Percentiles rank a stretch among this genome's conserved stretches.
These are phyloP conservation scores for Coleophora deauratella DNA, from an alignment of 2,888 invertebrate species.

Conservation along the genomic window DNA sequence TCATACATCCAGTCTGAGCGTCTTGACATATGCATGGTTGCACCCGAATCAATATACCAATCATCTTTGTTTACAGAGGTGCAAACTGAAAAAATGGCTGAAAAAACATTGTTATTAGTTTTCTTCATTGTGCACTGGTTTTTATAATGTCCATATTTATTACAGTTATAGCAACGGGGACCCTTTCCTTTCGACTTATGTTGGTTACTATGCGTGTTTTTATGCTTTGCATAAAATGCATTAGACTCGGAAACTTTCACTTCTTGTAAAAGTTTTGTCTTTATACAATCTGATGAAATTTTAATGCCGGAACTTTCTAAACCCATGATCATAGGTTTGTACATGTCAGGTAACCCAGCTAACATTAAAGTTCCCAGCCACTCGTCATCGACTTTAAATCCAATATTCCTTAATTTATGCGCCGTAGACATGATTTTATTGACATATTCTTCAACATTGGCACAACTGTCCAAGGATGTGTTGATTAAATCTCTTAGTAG, in stretches of 20 bases:
- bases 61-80: background rate
- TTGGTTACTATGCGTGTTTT: too few species aligned
- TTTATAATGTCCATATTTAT: too few species aligned
- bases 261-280: too few species aligned
- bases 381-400: too few species aligned
- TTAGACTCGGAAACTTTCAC: too few species aligned
- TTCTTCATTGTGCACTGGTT: too few species aligned
- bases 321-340: conserved; percentile 9
- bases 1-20: conserved; percentile 15
- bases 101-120: too few species aligned
- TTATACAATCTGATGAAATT: conserved; percentile 4
- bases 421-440: conserved; percentile 16
- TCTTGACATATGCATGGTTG: conserved; percentile 22
- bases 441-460: conserved; percentile 16
- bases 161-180: too few species aligned
- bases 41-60: conserved; percentile 31
- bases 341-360: conserved; percentile 16
- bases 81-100: too few species aligned
- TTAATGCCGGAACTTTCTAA: conserved; percentile 4
- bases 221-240: too few species aligned
- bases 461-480: conserved; percentile 12
- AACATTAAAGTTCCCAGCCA: conserved; percentile 18
- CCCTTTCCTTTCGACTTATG: too few species aligned
- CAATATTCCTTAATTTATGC: conserved; percentile 17
- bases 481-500: conserved; percentile 16